phyloP scores from a whole-genome alignment of 2,113 vertebrate species.

The Scomber scombrus region DNA sequence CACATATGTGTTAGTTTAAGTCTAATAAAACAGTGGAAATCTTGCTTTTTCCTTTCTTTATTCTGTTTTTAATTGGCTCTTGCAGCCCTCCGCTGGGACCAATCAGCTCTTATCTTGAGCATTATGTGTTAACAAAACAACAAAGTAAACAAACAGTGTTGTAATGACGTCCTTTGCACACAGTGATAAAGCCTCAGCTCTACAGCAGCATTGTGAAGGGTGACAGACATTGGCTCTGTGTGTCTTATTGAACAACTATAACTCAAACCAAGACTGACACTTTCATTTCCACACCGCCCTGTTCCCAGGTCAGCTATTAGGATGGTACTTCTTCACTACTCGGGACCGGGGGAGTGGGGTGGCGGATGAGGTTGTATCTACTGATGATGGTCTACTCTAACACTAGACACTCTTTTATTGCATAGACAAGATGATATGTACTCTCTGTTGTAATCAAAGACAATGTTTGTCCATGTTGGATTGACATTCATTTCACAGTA shows the following conservation, averaged over 20 bases:
- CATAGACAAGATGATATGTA: neutral
- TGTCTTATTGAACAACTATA: constrained; percentile 11
- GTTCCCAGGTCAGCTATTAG: constrained; percentile 12
- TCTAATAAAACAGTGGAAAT: too few relatives aligned
- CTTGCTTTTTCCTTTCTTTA: too few relatives aligned
- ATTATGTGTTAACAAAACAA: neutral
- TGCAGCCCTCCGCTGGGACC: neutral
- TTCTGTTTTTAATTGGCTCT: too few relatives aligned
- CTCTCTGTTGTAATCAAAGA: too few relatives aligned
- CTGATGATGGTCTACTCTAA: constrained; percentile 10
- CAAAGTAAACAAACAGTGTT: neutral
- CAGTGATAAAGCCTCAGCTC: neutral
- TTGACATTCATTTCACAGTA: too few relatives aligned
- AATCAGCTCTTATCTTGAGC: neutral
- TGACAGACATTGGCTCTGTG: neutral
- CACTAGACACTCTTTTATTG: constrained; percentile 1
- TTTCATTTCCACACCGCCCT: constrained; percentile 25
- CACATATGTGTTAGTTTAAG: too few relatives aligned
- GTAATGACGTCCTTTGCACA: neutral
- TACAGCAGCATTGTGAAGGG: neutral
- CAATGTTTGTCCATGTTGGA: too few relatives aligned
- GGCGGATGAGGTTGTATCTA: neutral
- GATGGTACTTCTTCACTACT: neutral
- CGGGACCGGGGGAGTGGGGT: neutral
- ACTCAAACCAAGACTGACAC: constrained; percentile 35